Evolutionary conservation across 2,797 vertebrate species (phyloP).

Genomic region (Malacoraja senta): DNA sequence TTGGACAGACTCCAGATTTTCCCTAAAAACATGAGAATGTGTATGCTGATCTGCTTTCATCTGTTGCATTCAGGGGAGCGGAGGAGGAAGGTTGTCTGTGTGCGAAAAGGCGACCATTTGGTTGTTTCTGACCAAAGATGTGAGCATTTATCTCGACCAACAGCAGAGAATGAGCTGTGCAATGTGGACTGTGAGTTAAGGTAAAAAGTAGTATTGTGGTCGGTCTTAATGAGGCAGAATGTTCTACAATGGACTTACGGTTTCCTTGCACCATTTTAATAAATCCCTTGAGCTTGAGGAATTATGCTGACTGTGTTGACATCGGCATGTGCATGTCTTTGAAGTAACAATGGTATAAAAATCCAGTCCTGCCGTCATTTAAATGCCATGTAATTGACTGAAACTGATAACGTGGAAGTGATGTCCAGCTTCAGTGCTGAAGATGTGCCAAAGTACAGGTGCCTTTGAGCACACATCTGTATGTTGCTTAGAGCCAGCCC

Average conservation of each 20-base stretch:
- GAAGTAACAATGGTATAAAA: too few species aligned
- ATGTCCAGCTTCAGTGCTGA: too few species aligned
- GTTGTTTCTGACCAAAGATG: constrained; percentile 83
- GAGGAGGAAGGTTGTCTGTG: constrained; percentile 67
- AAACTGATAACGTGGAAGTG: too few species aligned
- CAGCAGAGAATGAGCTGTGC: constrained; percentile 67
- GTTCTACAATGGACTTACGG: not conserved
- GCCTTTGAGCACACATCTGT: too few species aligned
- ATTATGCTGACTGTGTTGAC: too few species aligned
- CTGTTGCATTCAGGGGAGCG: constrained; percentile 63
- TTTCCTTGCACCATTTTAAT: not conserved
- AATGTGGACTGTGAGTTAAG: constrained; percentile 86
- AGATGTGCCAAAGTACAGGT: too few species aligned
- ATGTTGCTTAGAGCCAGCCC: too few species aligned
- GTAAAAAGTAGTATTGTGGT: constrained; percentile 54
- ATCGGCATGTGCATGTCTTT: too few species aligned
- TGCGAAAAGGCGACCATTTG: constrained; percentile 73
- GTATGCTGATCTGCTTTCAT: not conserved
- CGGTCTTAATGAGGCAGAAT: not conserved
- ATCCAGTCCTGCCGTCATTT: too few species aligned
- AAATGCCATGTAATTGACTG: too few species aligned
- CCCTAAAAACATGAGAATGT: too few species aligned
- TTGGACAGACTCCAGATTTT: not conserved
- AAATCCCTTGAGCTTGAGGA: too few species aligned
- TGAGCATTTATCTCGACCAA: constrained; percentile 63